phyloP scores from a whole-genome alignment of 30 jellyfish, hydroid and myxozoan species.

The Morbakka virulenta region DNA sequence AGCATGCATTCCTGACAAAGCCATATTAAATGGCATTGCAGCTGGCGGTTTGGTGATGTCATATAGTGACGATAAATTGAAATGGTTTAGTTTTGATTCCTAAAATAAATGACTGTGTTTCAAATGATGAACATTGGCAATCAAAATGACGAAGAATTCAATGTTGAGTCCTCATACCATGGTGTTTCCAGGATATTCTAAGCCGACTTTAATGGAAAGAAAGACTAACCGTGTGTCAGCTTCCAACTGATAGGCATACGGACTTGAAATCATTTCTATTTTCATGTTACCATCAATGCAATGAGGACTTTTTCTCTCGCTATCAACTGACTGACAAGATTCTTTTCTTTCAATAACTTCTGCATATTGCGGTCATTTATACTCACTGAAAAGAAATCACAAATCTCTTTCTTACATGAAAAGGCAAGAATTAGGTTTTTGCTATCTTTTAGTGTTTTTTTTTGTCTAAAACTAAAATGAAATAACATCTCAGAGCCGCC shows the following conservation, averaged over 20 bases:
- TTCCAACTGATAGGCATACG: slow-evolving; percentile 11
- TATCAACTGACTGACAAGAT: slow-evolving; percentile 8
- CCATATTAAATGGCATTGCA: not conserved
- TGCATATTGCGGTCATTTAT: slow-evolving; percentile 6
- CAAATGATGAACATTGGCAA: slow-evolving; percentile 8
- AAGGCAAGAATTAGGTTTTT: not conserved
- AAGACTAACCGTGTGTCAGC: slow-evolving; percentile 20
- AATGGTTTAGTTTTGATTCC: slow-evolving; percentile 10
- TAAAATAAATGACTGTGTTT: slow-evolving; percentile 16
- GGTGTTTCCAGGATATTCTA: slow-evolving; percentile 15
- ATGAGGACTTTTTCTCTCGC: not conserved
- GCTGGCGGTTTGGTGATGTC: slow-evolving; percentile 18
- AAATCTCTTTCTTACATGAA: slow-evolving; percentile 17
- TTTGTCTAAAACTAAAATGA: slow-evolving; percentile 5
- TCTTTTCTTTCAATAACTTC: slow-evolving; percentile 2
- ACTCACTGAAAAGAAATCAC: slow-evolving; percentile 8
- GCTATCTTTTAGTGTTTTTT: not conserved
- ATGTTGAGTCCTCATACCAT: no score
- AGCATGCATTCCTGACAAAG: slow-evolving; percentile 16
- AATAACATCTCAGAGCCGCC: slow-evolving; percentile 7
- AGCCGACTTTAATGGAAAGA: slow-evolving; percentile 1
- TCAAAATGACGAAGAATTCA: not conserved
- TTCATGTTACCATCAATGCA: slow-evolving; percentile 4
- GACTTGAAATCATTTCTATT: slow-evolving; percentile 4
- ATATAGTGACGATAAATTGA: slow-evolving; percentile 2